A percentile compares a stretch with the other conserved stretches of the same genome.
Conservation (phyloP, 1,140 invertebrate species). For the Lucilia cuprina region DNA sequence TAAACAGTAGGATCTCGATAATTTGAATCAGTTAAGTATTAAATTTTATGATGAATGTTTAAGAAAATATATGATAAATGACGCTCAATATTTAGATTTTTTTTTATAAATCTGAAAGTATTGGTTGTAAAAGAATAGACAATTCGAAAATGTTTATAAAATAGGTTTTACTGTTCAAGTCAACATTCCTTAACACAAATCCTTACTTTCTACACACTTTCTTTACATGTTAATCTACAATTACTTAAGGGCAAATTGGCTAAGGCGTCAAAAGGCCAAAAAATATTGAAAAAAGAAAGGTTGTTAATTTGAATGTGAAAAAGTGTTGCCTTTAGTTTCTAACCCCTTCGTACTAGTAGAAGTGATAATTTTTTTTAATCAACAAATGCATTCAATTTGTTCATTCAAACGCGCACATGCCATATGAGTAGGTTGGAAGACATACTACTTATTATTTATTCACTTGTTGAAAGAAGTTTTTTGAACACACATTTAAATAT, state of each 20-base stretch:
- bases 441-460: background rate
- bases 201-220: background rate
- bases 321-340: background rate
- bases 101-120: no score
- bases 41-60: no score
- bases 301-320: background rate
- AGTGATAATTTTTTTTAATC: conserved; percentile 57
- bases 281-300: background rate
- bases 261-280: background rate
- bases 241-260: background rate
- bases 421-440: background rate
- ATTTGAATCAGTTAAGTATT: no score
- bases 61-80: no score
- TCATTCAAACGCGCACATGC: conserved; percentile 41
- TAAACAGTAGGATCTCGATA: no score
- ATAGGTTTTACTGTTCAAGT: background rate
- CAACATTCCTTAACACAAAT: background rate
- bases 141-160: no score
- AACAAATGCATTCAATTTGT: conserved; percentile 61
- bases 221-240: background rate
- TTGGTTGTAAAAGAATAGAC: no score
- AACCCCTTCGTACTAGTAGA: conserved; percentile 48
- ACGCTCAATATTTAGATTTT: no score
- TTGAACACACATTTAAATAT: conserved; percentile 36
- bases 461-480: no score